A percentile compares a stretch with the other conserved stretches of the same genome.
phyloP scores from a whole-genome alignment of 2,797 vertebrate species.

The Heteromormyrus szaboi region DNA sequence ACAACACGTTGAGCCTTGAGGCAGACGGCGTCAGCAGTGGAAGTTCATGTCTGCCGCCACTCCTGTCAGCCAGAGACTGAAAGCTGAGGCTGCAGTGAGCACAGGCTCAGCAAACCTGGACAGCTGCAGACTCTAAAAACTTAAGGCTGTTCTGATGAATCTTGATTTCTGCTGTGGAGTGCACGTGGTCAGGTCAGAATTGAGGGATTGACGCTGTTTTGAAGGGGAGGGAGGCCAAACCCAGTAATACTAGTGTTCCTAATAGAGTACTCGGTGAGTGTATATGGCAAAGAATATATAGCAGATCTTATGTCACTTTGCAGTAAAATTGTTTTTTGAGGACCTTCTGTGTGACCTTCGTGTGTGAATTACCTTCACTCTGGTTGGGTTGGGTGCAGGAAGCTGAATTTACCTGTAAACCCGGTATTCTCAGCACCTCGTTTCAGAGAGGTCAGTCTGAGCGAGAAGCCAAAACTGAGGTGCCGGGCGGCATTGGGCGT shows the following conservation, averaged over 20 bases:
- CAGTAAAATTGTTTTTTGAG: not conserved
- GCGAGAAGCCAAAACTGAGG: not conserved
- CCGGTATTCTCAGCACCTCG: not conserved
- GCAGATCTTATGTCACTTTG: not conserved
- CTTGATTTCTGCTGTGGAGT: not conserved
- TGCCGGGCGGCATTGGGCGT: not conserved
- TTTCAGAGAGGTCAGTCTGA: not conserved
- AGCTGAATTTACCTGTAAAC: not conserved
- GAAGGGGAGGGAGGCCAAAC: not conserved
- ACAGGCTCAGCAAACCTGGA: not conserved
- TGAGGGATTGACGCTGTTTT: not conserved
- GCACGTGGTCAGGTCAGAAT: not conserved
- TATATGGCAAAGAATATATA: not conserved
- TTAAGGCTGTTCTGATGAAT: not conserved
- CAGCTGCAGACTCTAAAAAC: not conserved
- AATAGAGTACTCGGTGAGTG: not conserved
- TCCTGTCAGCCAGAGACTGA: not conserved
- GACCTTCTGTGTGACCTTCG: not conserved
- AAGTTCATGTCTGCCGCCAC: not conserved
- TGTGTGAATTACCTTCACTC: not conserved
- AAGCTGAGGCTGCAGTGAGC: not conserved
- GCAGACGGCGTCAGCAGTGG: not conserved
- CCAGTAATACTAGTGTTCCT: not conserved
- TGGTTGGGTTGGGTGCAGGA: not conserved
- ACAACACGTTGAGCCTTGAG: not conserved